A percentile compares a stretch with the other conserved stretches of the same genome.
phyloP scores from a whole-genome alignment of 2,797 vertebrate species.

The Malurus leucopterus region DNA sequence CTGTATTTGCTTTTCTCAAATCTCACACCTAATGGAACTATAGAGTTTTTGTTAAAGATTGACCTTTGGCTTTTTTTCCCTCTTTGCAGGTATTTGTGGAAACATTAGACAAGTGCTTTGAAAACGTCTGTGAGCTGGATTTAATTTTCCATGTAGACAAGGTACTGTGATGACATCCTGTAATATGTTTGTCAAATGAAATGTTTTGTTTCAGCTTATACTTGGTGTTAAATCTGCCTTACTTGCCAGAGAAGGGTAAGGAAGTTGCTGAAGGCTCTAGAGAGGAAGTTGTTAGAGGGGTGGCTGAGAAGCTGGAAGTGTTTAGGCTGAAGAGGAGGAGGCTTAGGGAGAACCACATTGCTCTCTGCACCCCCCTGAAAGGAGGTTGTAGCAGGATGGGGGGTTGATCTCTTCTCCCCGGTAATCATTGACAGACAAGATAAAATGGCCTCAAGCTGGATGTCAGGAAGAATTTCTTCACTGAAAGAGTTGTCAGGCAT shows the following conservation, averaged over 20 bases:
- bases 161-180: constrained; percentile 72
- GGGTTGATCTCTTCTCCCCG: neutral
- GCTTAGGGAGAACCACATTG: rapidly evolving
- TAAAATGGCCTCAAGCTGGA: neutral
- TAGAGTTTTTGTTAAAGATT: constrained; percentile 28
- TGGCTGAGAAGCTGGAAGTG: neutral
- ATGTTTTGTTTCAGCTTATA: neutral
- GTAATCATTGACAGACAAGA: neutral
- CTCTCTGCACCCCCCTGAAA: neutral
- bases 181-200: neutral
- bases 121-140: constrained; percentile 98
- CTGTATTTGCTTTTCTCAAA: neutral
- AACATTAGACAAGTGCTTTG: constrained; percentile 98
- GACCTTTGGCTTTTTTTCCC: neutral
- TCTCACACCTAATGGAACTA: neutral
- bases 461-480: neutral
- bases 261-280: neutral
- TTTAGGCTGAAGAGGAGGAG: neutral
- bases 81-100: constrained; percentile 91
- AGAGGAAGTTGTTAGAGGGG: neutral
- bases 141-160: constrained; percentile 98
- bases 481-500: too few species aligned
- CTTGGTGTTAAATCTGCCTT: neutral
- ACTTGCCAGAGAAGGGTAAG: neutral
- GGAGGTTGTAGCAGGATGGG: neutral